phyloP scores from a whole-genome alignment of 2,888 invertebrate genomes.

The Noctua fimbriata region DNA sequence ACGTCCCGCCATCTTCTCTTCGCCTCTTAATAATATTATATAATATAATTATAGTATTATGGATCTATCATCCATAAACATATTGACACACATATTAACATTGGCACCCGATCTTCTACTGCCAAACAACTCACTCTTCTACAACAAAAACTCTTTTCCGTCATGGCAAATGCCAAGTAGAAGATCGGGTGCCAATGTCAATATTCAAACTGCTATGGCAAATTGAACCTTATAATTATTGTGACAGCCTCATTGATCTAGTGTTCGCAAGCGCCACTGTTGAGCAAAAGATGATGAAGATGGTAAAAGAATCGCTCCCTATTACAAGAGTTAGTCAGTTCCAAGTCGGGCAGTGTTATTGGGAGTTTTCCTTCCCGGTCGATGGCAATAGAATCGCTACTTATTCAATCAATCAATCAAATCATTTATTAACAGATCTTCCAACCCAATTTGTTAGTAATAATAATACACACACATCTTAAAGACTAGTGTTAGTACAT shows the following conservation, averaged over 20 bases:
- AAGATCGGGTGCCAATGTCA: background rate
- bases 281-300: background rate
- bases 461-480: too few relatives aligned
- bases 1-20: too few relatives aligned
- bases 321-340: background rate
- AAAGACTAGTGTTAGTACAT: too few relatives aligned
- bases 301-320: background rate
- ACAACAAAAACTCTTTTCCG: too few relatives aligned
- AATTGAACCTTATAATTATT: background rate
- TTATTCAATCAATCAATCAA: too few relatives aligned
- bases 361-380: background rate
- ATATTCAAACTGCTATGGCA: background rate
- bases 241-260: background rate
- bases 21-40: too few relatives aligned
- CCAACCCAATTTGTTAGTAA: too few relatives aligned
- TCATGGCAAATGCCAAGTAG: too few relatives aligned
- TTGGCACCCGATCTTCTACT: too few relatives aligned
- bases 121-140: too few relatives aligned
- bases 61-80: background rate
- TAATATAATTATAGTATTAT: background rate
- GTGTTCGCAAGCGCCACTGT: background rate
- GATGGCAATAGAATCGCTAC: background rate
- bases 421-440: too few relatives aligned
- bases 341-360: background rate
- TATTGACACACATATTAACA: too few relatives aligned